Base-by-base conservation (phyloP, 1,140 invertebrate genomes). In the Drosophila sulfurigaster region DNA sequence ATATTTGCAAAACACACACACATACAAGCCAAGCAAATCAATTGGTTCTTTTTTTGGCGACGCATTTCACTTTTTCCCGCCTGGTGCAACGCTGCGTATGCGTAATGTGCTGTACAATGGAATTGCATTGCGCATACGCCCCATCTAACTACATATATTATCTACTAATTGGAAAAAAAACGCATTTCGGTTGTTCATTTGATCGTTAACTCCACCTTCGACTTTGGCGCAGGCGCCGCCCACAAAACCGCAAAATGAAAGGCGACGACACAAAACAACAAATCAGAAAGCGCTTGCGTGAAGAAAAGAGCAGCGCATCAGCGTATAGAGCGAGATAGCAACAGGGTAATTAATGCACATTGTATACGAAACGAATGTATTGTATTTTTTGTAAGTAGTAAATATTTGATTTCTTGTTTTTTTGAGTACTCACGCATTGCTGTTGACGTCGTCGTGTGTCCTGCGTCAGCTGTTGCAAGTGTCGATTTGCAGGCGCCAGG, bases 201-300 rank as follows among this genome's bases (percentile, higher is more conserved):
- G 32, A 8, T 5, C 32, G 20, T 56, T 30, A 49, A 59, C 81
- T 62, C 56, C 52, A 71, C 80, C 59, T 82, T 75, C 35, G 30
- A 38, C 28, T 60, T 25, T 51, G 38, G 11, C 46, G 4, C 45
- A 16, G 79, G 72, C 82, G 60, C 83, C 83, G 83, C 85, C 85
- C 78, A 81, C 81, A 78, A 81, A 79, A 66, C 51, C 74, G 75
- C 86, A 79, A 81, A 79, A 71, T 68, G 58, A 73, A 80, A 85
- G 78, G 70, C 78, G 64, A 69, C 82, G 68, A 75, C 81, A 25
- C 20, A 25, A 82, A 86, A 82, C 82, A 74, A 72, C 79, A 90
- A 90, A 80, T 80, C 77, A 79, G 45, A 79, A 77, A 73, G 57
- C 72, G 62, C 57, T 52, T 64, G 56, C 28, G 38, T 11, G 16